Evolutionary conservation across 2,113 vertebrate species (phyloP).

Genomic region (Agapornis roseicollis): DNA sequence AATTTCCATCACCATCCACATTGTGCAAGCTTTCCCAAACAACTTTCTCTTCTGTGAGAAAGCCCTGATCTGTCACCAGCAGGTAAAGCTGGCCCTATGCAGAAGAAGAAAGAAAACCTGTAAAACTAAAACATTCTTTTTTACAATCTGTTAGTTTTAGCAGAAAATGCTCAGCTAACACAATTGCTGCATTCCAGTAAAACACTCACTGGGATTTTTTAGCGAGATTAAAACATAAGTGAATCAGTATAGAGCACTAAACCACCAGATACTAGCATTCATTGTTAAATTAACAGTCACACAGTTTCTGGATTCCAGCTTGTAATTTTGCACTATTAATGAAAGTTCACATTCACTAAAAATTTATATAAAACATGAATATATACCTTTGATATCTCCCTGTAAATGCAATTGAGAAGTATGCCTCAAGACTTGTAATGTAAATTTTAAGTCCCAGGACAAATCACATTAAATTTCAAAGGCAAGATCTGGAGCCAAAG

Average conservation of each 20-base stretch:
- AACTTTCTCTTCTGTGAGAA: slow-evolving; percentile 96
- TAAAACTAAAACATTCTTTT: not conserved
- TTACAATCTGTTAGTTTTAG: not conserved
- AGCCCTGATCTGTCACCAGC: slow-evolving; percentile 97
- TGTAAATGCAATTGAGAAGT: not conserved
- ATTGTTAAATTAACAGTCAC: not conserved
- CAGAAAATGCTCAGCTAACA: not conserved
- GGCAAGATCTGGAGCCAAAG: not conserved
- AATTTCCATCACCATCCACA: slow-evolving; percentile 96
- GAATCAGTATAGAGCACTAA: not conserved
- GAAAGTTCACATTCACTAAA: not conserved
- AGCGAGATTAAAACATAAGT: not conserved
- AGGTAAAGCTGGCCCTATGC: slow-evolving; percentile 93
- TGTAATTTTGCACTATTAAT: not conserved
- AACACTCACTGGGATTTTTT: not conserved
- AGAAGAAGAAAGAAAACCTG: slow-evolving; percentile 7
- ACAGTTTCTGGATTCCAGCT: not conserved
- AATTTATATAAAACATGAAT: not conserved
- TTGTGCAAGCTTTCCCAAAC: slow-evolving; percentile 99
- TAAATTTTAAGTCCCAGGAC: not conserved
- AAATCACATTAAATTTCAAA: not conserved
- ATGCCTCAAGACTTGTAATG: not conserved
- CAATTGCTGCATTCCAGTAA: not conserved
- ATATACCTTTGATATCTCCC: not conserved
- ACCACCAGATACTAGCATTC: not conserved